These are phyloP conservation scores for Erebia epiphron DNA, from an alignment of 2,888 invertebrate species.

Conservation along the genomic window DNA sequence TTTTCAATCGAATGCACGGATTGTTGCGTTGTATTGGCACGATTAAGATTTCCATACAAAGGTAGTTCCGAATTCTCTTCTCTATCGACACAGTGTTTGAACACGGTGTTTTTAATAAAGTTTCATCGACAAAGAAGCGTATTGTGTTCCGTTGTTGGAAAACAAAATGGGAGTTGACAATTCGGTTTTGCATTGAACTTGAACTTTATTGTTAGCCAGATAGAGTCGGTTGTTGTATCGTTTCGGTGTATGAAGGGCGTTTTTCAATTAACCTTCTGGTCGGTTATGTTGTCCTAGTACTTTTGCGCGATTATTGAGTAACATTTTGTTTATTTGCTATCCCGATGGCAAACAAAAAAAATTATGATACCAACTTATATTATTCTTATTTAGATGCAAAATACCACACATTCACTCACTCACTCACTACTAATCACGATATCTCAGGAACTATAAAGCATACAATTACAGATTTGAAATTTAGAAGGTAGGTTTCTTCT, in stretches of 20 bases:
- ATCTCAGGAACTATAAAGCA: no score
- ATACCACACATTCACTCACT: no score
- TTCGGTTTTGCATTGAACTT: conserved; percentile 38
- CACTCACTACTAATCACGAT: no score
- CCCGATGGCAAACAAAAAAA: neutral
- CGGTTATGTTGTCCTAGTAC: conserved; percentile 46
- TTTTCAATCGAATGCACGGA: conserved; percentile 35
- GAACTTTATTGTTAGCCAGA: conserved; percentile 37
- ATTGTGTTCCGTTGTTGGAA: conserved; percentile 38
- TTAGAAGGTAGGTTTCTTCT: no score
- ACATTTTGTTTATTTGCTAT: neutral
- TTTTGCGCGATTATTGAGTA: conserved; percentile 44
- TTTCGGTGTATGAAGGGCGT: conserved; percentile 29
- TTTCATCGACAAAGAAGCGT: conserved; percentile 33
- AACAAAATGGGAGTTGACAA: conserved; percentile 27
- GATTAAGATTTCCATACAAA: conserved; percentile 45
- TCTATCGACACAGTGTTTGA: conserved; percentile 37
- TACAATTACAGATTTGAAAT: no score
- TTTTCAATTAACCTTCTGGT: conserved; percentile 38
- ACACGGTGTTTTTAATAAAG: conserved; percentile 32
- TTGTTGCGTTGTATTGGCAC: conserved; percentile 39
- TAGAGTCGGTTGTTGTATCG: conserved; percentile 31
- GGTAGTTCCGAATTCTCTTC: conserved; percentile 35
- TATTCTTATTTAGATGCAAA: no score
- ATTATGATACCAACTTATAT: no score